phyloP scores from a whole-genome alignment of 2,113 vertebrate genomes.

The Chlamydotis undulata region DNA sequence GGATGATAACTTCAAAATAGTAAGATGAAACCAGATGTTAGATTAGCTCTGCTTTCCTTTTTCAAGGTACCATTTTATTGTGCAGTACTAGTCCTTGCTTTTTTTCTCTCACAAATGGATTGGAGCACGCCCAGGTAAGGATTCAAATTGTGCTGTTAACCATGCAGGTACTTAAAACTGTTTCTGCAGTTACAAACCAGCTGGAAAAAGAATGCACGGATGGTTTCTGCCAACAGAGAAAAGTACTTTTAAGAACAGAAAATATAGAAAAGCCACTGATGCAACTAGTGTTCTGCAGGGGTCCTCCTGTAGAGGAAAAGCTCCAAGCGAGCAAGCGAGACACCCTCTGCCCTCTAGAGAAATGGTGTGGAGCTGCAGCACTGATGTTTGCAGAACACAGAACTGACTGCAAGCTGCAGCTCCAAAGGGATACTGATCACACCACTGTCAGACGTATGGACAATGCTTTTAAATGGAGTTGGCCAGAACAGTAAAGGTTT shows the following conservation, averaged over 20 bases:
- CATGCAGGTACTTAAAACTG: neutral
- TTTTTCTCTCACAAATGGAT: neutral
- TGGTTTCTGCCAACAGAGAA: neutral
- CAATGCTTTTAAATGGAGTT: neutral
- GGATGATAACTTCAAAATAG: neutral
- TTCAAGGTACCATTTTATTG: neutral
- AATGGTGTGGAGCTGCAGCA: neutral
- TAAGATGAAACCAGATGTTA: neutral
- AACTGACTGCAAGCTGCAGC: neutral
- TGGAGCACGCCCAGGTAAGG: neutral
- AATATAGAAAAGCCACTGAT: neutral
- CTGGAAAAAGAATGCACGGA: neutral
- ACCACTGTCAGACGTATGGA: neutral
- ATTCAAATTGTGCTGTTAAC: neutral
- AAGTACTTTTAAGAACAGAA: neutral
- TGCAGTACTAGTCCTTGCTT: neutral
- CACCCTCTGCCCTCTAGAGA: neutral
- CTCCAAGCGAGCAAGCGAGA: neutral
- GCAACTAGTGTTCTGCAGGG: neutral
- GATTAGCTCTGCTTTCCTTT: neutral
- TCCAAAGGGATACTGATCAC: neutral
- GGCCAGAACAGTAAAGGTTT: neutral
- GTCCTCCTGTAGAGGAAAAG: neutral
- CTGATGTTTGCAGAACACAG: rapidly evolving
- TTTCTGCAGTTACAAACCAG: neutral